Base-by-base conservation (phyloP, 2,113 vertebrate genomes). In the Pterocles burchelli region DNA sequence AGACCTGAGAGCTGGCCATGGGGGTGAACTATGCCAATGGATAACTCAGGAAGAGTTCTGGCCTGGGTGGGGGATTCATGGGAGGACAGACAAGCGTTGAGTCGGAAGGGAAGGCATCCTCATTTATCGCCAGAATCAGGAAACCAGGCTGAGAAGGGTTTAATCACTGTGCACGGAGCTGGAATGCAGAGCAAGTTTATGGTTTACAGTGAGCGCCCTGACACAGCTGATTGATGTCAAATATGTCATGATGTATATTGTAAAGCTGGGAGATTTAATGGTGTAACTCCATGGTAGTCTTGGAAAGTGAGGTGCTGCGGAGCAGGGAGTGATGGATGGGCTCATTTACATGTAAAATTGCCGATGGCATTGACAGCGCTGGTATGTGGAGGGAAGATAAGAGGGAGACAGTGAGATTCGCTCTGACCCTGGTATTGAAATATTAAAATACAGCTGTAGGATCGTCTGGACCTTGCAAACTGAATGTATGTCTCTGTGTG, bases 221-320 rank as follows among this genome's bases (percentile, higher is more conserved):
- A 97, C 98, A 98, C 97, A 96, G 97, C 98, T 98, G 98, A 98
- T 98, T 98, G 98, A 98, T 98, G 98, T 98, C 98, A 98, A 98
- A 98, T 98, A 97, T 98, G 98, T 97, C 98, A 98, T 98, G 98
- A 98, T 98, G 97, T 98, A 98, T 98, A 97, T 98, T 98, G 97
- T 98, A 97, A 97, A 98, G 97, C 95, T 80, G 70, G 95, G 97
- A 98, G 97, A 98, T 98, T 98, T 98, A 98, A 98, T 97, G 97
- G 97, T 96, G 96, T 97, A 96, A 98, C 98, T 98, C 95, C 80
- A 95, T 97, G 93, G 97, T 97, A 96, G 97, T 96, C 88, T 97
- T 97, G 93, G 97, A 97, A 97, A 97, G 97, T 95, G 97, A 98
- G 97, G 93, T 95, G 74, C 97, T 92, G 97, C 97, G 68, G 97